phyloP scores from a whole-genome alignment of 2,888 invertebrate genomes.

The Herminia tarsipennalis region DNA sequence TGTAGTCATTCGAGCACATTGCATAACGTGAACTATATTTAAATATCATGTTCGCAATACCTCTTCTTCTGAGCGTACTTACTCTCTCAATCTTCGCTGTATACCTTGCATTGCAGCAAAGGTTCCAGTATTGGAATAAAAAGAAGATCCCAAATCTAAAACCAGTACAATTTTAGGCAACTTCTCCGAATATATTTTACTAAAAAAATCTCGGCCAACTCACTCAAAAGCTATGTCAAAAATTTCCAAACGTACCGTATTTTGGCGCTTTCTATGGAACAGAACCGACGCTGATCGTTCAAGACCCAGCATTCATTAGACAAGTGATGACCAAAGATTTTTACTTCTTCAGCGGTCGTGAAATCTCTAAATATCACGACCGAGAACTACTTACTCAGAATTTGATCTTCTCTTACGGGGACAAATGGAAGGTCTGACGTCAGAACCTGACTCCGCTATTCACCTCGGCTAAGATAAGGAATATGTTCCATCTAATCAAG shows the following conservation, averaged over 20 bases:
- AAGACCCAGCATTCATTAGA: slow-evolving; percentile 63
- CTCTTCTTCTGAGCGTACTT: not conserved
- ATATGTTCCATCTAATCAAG: no score
- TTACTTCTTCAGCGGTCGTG: slow-evolving; percentile 65
- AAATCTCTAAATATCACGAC: slow-evolving; percentile 50
- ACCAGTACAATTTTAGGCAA: slow-evolving; percentile 62
- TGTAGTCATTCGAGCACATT: not conserved
- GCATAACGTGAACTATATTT: no score
- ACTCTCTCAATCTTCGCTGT: slow-evolving; percentile 2
- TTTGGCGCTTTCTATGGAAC: no score
- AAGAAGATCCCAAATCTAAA: slow-evolving; percentile 51
- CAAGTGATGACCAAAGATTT: slow-evolving; percentile 62
- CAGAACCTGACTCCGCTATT: slow-evolving; percentile 68
- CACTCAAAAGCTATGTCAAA: no score
- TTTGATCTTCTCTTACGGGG: slow-evolving; percentile 59
- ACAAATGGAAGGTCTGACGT: slow-evolving; percentile 64
- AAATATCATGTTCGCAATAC: not conserved
- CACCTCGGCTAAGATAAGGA: slow-evolving; percentile 67
- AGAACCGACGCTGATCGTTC: no score
- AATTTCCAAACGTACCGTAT: no score
- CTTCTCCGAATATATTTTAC: slow-evolving; percentile 52
- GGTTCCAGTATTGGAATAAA: slow-evolving; percentile 58
- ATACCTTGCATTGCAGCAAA: slow-evolving; percentile 42
- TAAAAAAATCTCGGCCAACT: slow-evolving; percentile 44
- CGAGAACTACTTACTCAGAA: slow-evolving; percentile 53